These are phyloP conservation scores for Periophthalmodon schlosseri DNA, from an alignment of 2,113 vertebrate genomes.

Conservation along the genomic window DNA sequence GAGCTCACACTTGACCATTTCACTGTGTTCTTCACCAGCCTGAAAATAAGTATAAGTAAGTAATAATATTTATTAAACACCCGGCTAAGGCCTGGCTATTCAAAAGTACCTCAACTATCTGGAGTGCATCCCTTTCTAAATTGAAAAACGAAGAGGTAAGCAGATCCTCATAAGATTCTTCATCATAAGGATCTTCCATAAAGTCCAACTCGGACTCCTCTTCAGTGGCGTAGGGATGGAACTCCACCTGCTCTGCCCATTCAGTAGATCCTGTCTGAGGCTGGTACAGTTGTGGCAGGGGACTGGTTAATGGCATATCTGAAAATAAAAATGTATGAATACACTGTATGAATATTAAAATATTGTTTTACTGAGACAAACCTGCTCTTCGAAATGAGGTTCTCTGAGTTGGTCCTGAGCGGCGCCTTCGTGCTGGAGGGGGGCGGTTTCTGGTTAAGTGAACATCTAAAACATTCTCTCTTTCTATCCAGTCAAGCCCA, in stretches of 20 bases:
- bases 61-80: neutral
- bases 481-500: constrained; percentile 81
- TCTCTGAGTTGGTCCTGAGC: constrained; percentile 75
- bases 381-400: constrained; percentile 78
- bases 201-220: constrained; percentile 81
- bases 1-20: constrained; percentile 83
- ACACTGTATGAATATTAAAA: neutral
- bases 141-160: constrained; percentile 79
- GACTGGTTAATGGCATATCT: constrained; percentile 76
- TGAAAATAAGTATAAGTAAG: constrained; percentile 20
- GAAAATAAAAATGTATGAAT: constrained; percentile 10
- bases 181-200: constrained; percentile 82
- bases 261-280: constrained; percentile 66
- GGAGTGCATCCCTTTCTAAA: constrained; percentile 77
- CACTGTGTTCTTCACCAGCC: constrained; percentile 75
- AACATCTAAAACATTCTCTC: constrained; percentile 82
- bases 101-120: constrained; percentile 78
- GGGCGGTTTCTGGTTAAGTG: constrained; percentile 83
- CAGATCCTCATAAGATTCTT: constrained; percentile 80
- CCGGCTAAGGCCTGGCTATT: neutral
- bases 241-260: constrained; percentile 79
- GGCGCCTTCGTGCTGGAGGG: constrained; percentile 78
- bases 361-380: constrained; percentile 28
- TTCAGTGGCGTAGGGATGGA: constrained; percentile 76
- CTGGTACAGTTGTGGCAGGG: constrained; percentile 71